Conservation (phyloP, 1,140 invertebrate species). For the Drosophila repletoides region DNA sequence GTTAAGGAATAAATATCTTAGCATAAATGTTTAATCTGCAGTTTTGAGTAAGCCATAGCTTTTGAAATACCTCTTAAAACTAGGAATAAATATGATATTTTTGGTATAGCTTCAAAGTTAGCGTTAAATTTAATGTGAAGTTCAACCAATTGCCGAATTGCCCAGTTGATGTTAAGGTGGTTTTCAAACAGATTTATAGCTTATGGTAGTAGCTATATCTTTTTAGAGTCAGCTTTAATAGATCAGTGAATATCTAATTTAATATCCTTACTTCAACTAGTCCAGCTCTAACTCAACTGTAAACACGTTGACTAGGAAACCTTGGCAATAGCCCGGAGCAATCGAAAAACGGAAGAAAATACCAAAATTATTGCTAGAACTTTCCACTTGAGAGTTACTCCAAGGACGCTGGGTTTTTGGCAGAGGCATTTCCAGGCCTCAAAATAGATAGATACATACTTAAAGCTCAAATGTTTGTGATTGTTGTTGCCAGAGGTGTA, state of each 20-base stretch:
- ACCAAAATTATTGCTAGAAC: constrained; percentile 14
- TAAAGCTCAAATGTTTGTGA: neutral
- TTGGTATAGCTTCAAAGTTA: no score
- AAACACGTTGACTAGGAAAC: neutral
- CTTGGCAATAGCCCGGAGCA: neutral
- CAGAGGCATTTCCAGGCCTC: neutral
- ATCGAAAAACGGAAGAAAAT: neutral
- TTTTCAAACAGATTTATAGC: no score
- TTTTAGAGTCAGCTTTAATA: no score
- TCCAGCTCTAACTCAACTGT: neutral
- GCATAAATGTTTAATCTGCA: no score
- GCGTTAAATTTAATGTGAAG: no score
- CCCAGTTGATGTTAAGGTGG: no score
- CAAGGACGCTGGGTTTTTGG: no score
- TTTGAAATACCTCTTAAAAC: no score
- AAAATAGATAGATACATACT: constrained; percentile 9
- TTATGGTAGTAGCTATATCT: no score
- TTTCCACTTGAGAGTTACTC: constrained; percentile 28
- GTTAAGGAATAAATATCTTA: no score
- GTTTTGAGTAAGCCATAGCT: neutral
- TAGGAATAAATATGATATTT: no score
- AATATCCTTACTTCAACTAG: neutral
- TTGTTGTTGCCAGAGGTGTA: neutral
- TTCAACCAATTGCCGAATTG: no score
- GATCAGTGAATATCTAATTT: neutral